A percentile compares a stretch with the other conserved stretches of the same genome.
These are phyloP conservation scores for Camponotus floridanus DNA, from an alignment of 1,140 invertebrate genomes.

Conservation along the genomic window DNA sequence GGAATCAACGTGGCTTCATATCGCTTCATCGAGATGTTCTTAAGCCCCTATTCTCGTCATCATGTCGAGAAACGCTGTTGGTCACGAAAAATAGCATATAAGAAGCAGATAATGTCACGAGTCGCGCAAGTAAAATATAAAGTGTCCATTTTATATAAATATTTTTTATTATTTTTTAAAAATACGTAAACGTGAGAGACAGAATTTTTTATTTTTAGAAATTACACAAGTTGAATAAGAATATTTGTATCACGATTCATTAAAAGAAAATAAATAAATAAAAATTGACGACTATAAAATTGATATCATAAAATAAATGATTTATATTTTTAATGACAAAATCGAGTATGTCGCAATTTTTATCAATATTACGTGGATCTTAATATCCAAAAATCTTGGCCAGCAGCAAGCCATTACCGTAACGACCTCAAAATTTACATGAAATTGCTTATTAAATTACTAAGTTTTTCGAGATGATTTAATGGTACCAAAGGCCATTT, in stretches of 20 bases:
- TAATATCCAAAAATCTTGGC: slow-evolving; percentile 53
- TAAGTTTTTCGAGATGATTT: slow-evolving; percentile 84
- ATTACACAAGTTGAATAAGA: not conserved
- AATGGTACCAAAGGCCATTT: slow-evolving; percentile 82
- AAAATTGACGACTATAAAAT: not conserved
- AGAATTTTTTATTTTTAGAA: not conserved
- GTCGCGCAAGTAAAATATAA: not conserved
- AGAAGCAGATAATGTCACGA: slow-evolving; percentile 28
- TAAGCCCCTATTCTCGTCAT: slow-evolving; percentile 20
- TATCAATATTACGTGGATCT: slow-evolving; percentile 15
- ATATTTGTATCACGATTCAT: not conserved
- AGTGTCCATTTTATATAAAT: not conserved
- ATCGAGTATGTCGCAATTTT: slow-evolving; percentile 12
- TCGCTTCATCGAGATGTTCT: slow-evolving; percentile 60
- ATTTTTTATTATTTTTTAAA: slow-evolving; percentile 7
- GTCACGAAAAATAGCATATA: slow-evolving; percentile 27
- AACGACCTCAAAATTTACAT: slow-evolving; percentile 83
- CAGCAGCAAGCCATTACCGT: slow-evolving; percentile 61
- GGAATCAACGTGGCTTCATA: slow-evolving; percentile 83
- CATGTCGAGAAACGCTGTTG: slow-evolving; percentile 14
- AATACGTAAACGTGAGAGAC: not conserved
- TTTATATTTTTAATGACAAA: slow-evolving; percentile 21
- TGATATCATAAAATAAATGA: not conserved
- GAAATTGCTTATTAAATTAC: slow-evolving; percentile 86
- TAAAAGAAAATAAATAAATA: not conserved